phyloP scores from a whole-genome alignment of 2,797 vertebrate genomes.

The Tenualosa thibaudeaui region DNA sequence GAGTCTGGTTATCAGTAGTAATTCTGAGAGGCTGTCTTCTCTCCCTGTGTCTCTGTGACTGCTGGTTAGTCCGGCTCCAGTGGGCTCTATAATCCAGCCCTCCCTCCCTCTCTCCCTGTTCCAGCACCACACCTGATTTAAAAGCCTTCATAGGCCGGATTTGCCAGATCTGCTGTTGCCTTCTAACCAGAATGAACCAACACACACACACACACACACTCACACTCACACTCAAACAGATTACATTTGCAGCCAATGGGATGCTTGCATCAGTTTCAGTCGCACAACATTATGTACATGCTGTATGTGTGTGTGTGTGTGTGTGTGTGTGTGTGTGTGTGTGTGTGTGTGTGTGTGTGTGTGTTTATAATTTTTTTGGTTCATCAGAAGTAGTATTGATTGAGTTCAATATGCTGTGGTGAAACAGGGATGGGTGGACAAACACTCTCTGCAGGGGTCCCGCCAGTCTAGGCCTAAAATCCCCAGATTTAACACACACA shows the following conservation, averaged over 20 bases:
- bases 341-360: constrained; percentile 4
- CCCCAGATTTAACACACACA: not conserved
- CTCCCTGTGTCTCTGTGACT: not conserved
- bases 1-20: not conserved
- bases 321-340: constrained; percentile 4
- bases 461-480: not conserved
- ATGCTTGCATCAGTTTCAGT: not conserved
- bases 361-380: not conserved
- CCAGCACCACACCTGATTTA: not conserved
- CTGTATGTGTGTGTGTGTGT: not conserved
- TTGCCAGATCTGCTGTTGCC: not conserved
- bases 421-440: not conserved
- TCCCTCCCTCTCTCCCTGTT: not conserved
- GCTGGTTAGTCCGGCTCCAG: not conserved
- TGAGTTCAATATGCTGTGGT: not conserved
- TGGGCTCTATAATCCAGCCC: not conserved
- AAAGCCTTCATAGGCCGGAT: not conserved
- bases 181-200: not conserved
- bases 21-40: not conserved
- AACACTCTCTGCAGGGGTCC: constrained; percentile 8
- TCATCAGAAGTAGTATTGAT: not conserved
- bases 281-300: not conserved
- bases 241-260: not conserved
- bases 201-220: not conserved
- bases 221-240: not conserved